A percentile compares a stretch with the other conserved stretches of the same genome.
Conservation (phyloP, 1,140 invertebrate species). For the Psilanteris sp. region DNA sequence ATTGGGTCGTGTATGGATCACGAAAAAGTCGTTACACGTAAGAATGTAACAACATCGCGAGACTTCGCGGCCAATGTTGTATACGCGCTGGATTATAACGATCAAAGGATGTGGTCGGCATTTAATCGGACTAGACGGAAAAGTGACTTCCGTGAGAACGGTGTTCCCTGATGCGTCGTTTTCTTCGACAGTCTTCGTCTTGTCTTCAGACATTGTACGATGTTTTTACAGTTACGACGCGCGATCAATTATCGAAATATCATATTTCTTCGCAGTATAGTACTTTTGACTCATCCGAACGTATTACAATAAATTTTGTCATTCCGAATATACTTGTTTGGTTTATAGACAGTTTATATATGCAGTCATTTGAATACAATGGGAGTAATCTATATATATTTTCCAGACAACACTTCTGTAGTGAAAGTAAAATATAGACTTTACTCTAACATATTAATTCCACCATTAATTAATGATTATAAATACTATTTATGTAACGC, state of each 20-base stretch:
- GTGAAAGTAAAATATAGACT: too few relatives aligned
- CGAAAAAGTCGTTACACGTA: constrained; percentile 72
- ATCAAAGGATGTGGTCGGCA: constrained; percentile 78
- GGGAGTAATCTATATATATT: too few relatives aligned
- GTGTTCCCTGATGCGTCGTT: constrained; percentile 25
- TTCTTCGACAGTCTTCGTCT: constrained; percentile 18
- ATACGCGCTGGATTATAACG: constrained; percentile 71
- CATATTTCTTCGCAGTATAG: neutral
- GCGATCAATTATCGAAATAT: constrained; percentile 22
- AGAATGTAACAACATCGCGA: constrained; percentile 71
- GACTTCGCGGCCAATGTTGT: constrained; percentile 64
- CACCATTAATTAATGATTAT: too few relatives aligned
- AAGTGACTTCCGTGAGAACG: constrained; percentile 79
- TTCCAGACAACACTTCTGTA: too few relatives aligned
- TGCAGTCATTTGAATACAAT: too few relatives aligned
- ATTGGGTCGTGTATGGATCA: constrained; percentile 57
- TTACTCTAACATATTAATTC: too few relatives aligned
- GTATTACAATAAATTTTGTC: too few relatives aligned
- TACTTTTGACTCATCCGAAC: too few relatives aligned
- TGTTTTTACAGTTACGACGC: constrained; percentile 47
- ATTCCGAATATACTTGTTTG: too few relatives aligned
- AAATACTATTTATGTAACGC: too few relatives aligned
- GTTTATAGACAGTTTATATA: too few relatives aligned
- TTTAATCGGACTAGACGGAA: constrained; percentile 76
- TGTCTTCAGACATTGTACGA: constrained; percentile 37